Percentiles rank a stretch among this genome's conserved stretches.
phyloP scores from a whole-genome alignment of 1,140 invertebrate species.

The Pseudoatta argentina region DNA sequence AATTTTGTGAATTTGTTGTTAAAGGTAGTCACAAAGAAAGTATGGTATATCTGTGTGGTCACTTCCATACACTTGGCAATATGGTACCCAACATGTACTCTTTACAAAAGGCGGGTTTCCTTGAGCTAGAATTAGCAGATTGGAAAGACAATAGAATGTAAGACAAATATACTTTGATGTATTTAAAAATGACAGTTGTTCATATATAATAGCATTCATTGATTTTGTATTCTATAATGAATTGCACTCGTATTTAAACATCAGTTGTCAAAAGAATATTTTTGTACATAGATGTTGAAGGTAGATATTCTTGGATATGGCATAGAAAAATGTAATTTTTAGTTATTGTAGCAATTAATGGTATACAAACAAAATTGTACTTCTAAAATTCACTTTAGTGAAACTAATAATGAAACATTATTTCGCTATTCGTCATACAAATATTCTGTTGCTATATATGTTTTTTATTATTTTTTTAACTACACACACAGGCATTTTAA shows the following conservation, averaged over 20 bases:
- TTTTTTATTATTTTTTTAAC: background rate
- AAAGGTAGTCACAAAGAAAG: slow-evolving; percentile 85
- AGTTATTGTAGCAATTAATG: too few relatives aligned
- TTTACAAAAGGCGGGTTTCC: slow-evolving; percentile 92
- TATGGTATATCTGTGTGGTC: slow-evolving; percentile 95
- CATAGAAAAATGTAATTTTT: too few relatives aligned
- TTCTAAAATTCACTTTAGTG: too few relatives aligned
- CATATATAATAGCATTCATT: slow-evolving; percentile 22
- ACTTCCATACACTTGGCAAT: slow-evolving; percentile 94
- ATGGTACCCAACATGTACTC: slow-evolving; percentile 95
- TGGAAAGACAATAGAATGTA: slow-evolving; percentile 97
- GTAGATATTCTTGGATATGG: background rate
- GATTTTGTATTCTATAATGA: background rate
- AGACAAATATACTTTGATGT: slow-evolving; percentile 74
- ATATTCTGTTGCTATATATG: background rate
- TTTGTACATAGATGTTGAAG: background rate
- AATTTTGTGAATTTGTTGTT: slow-evolving; percentile 8
- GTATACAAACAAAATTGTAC: too few relatives aligned
- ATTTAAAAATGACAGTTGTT: background rate
- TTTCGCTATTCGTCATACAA: background rate
- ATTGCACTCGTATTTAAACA: background rate
- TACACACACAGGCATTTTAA: too few relatives aligned
- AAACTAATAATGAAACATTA: too few relatives aligned
- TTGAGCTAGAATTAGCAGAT: slow-evolving; percentile 96
- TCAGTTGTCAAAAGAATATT: background rate